Conservation (phyloP, 1,140 invertebrate genomes). For the Copidosoma floridanum region DNA sequence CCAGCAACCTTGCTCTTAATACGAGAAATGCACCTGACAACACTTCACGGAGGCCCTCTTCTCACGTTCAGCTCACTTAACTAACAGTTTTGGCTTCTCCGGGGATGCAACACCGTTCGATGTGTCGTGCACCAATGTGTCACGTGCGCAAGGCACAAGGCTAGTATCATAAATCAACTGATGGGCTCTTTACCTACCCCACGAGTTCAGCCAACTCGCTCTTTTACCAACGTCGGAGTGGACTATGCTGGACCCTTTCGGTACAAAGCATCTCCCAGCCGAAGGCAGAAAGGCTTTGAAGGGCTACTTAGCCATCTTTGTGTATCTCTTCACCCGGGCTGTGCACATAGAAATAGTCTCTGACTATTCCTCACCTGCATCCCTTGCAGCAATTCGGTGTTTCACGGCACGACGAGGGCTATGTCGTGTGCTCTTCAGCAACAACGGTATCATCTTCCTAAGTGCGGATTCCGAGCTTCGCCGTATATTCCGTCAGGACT, state of each 20-base stretch:
- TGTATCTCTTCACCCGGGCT: no score
- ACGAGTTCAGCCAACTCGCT: not conserved
- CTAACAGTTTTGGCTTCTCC: no score
- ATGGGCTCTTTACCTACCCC: not conserved
- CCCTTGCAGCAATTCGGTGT: slow-evolving; percentile 31
- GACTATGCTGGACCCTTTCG: not conserved
- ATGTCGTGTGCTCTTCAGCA: not conserved
- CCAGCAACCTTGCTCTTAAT: no score
- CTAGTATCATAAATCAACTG: not conserved
- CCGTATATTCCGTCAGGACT: no score
- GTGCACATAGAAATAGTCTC: no score
- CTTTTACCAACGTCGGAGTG: not conserved
- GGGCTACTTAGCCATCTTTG: no score
- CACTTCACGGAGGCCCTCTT: no score
- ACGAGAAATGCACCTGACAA: no score
- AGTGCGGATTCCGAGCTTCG: not conserved
- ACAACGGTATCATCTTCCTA: not conserved
- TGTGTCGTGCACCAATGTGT: not conserved
- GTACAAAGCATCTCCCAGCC: not conserved
- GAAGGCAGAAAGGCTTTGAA: not conserved
- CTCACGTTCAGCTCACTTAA: no score
- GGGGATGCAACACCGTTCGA: not conserved
- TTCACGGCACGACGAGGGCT: slow-evolving; percentile 31
- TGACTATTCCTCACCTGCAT: not conserved
- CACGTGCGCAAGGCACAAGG: not conserved